phyloP scores from a whole-genome alignment of 2,113 vertebrate genomes.

The Orthochromis malagaraziensis region DNA sequence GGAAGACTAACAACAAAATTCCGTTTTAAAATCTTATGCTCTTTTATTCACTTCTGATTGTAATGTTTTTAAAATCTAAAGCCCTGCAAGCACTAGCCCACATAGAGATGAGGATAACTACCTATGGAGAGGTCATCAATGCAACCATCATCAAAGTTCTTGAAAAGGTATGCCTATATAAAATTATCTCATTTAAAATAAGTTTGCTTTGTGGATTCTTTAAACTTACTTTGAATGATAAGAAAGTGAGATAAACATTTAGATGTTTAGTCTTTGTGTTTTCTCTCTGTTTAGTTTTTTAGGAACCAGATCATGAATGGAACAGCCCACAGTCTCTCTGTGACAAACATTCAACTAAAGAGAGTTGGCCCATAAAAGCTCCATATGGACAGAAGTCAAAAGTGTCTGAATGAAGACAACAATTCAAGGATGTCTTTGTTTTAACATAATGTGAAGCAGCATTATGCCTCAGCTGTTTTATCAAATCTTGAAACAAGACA shows the following conservation, averaged over 20 bases:
- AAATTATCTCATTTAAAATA: background rate
- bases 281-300: constrained; percentile 6
- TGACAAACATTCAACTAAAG: background rate
- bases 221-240: background rate
- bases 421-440: background rate
- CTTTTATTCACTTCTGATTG: background rate
- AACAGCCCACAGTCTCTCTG: background rate
- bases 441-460: background rate
- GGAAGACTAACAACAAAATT: background rate
- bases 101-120: background rate
- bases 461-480: background rate
- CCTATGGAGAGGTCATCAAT: background rate
- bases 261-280: background rate
- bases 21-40: background rate
- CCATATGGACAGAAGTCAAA: background rate
- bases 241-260: background rate
- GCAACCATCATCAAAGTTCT: background rate
- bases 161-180: background rate
- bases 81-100: background rate
- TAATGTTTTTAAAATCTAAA: background rate
- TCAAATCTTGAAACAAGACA: background rate
- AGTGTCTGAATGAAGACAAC: background rate
- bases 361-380: background rate
- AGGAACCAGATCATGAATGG: background rate
- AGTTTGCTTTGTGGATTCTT: background rate